Percentiles rank a stretch among this genome's conserved stretches.
phyloP scores from a whole-genome alignment of 2,797 vertebrate genomes.

The Notamacropus eugenii region DNA sequence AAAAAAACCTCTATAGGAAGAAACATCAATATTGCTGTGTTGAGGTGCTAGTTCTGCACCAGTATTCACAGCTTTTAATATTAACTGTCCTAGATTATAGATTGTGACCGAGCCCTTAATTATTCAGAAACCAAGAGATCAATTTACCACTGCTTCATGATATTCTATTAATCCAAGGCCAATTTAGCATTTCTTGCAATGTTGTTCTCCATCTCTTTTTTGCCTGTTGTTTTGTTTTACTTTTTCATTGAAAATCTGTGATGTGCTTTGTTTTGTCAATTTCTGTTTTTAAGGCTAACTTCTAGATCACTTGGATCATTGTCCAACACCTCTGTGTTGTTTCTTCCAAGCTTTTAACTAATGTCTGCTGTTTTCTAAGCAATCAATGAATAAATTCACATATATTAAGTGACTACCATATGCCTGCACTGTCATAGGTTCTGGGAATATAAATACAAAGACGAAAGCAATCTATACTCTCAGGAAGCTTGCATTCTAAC shows the following conservation, averaged over 20 bases:
- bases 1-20: slow-evolving; percentile 55
- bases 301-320: slow-evolving; percentile 27
- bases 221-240: neutral
- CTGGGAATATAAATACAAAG: neutral
- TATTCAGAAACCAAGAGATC: slow-evolving; percentile 65
- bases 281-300: slow-evolving; percentile 21
- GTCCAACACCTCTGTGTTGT: slow-evolving; percentile 33
- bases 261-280: slow-evolving; percentile 8
- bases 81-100: slow-evolving; percentile 67
- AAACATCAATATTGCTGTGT: slow-evolving; percentile 55
- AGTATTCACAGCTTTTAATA: slow-evolving; percentile 62
- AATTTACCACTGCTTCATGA: slow-evolving; percentile 58
- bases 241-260: slow-evolving; percentile 51
- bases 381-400: neutral
- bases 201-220: slow-evolving; percentile 63
- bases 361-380: neutral
- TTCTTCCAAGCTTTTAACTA: slow-evolving; percentile 31
- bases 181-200: slow-evolving; percentile 53
- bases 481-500: neutral
- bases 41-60: slow-evolving; percentile 52
- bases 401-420: neutral
- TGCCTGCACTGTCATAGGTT: neutral
- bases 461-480: neutral
- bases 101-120: slow-evolving; percentile 62
- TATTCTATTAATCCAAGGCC: slow-evolving; percentile 50